A percentile compares a stretch with the other conserved stretches of the same genome.
Conservation (phyloP, 2,113 vertebrate genomes). For the Edolisoma coerulescens region DNA sequence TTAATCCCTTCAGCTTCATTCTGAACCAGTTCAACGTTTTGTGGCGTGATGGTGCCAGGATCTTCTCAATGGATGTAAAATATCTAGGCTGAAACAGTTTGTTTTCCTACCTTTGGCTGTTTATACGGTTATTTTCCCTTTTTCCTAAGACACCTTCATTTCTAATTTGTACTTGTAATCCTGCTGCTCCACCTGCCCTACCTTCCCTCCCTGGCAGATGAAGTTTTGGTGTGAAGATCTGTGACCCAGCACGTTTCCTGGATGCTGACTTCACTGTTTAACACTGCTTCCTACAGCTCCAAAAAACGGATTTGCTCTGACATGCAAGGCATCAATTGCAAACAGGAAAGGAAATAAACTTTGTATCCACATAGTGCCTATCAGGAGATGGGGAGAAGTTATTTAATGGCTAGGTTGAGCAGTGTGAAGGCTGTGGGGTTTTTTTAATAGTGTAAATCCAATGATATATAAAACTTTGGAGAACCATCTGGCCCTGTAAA, state of each 20-base stretch:
- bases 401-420: background rate
- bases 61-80: background rate
- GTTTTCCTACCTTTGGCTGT: background rate
- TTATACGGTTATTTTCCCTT: background rate
- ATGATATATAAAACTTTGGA: background rate
- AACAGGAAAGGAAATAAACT: background rate
- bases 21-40: background rate
- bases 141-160: background rate
- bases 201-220: background rate
- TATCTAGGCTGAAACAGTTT: background rate
- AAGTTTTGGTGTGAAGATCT: background rate
- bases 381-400: background rate
- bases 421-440: background rate
- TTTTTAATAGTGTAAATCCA: background rate
- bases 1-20: background rate
- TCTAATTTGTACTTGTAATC: background rate
- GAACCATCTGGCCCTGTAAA: background rate
- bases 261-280: background rate
- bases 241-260: background rate
- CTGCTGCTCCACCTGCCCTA: background rate
- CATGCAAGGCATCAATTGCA: background rate
- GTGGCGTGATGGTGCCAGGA: background rate
- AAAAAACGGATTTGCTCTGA: background rate
- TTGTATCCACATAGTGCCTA: background rate
- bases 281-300: rapidly evolving